Percentiles rank a stretch among this genome's conserved stretches.
These are phyloP conservation scores for Drosophila erecta DNA, from an alignment of 1,140 invertebrate species.

Conservation along the genomic window DNA sequence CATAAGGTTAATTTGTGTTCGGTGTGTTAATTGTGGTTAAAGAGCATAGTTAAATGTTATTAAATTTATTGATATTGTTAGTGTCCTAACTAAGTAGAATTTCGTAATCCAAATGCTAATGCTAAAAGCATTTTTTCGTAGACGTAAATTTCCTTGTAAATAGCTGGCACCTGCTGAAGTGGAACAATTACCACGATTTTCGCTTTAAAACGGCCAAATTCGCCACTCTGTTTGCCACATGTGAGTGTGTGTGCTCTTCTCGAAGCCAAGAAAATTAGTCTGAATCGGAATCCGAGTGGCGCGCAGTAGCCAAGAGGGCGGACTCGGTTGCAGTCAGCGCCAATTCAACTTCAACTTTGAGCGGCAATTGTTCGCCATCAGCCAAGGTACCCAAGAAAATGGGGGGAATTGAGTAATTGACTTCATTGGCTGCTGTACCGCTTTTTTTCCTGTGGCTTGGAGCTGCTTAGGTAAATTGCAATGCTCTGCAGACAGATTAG, in stretches of 20 bases:
- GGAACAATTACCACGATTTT: conserved; percentile 7
- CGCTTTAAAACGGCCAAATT: conserved; percentile 37
- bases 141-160: conserved; percentile 3
- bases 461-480: conserved; percentile 40
- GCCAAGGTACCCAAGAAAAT: conserved; percentile 24
- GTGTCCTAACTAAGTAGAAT: background rate
- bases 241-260: conserved; percentile 31
- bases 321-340: conserved; percentile 27
- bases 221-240: conserved; percentile 27
- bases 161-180: conserved; percentile 4
- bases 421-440: conserved; percentile 27
- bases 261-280: conserved; percentile 64
- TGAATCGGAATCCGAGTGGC: conserved; percentile 64
- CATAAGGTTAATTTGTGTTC: too few species aligned
- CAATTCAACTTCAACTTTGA: conserved; percentile 70
- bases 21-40: too few species aligned
- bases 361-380: conserved; percentile 70
- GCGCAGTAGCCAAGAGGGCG: conserved; percentile 55
- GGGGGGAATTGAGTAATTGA: conserved; percentile 71
- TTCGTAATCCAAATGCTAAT: background rate
- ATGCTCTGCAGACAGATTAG: conserved; percentile 43
- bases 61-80: background rate
- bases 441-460: conserved; percentile 4
- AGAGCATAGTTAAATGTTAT: background rate
- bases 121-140: background rate